Evolutionary conservation across 2,797 vertebrate genomes (phyloP), one percentile per base, ranked within the genome.

Genomic region (Rhynchotus rufescens): DNA sequence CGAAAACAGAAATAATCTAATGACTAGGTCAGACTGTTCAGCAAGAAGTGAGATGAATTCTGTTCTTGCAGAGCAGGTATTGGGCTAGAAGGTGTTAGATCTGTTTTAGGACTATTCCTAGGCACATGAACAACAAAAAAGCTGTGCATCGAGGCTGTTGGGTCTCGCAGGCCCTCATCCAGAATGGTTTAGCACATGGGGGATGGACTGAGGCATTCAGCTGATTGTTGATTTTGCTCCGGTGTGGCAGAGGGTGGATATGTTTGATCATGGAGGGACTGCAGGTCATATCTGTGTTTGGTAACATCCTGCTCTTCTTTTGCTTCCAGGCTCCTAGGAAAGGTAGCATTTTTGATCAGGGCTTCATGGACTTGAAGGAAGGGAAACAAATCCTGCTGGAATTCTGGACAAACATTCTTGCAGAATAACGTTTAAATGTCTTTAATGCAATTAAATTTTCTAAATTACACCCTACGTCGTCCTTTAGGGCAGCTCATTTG

Each of bases 1-100:
- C 79, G 74, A 79, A 78, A 88, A 78, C 74, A 90, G 66, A 94
- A 92, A 92, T 89, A 90, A 81, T 36, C 56, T 84, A 20, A 21
- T 71, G 80, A 93, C 67, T 79, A 54, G 60, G 84, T 90, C 40
- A 72, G 60, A 45, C 87, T 79, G 77, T 57, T 84, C 22, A 56
- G 64, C 67, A 62, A 73, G 79, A 89, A 79, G 84, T 67, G 67
- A 87, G 82, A 59, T 73, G 28, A 85, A 85, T 49, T 67, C 49
- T 61, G 5, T 78, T 82, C 61, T 83, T 2, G 0, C 45, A 62
- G 47, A 68, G 74, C 17, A 32, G 4, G 4, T 79, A 44, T 59
- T 76, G 80, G 16, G 49, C 30, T 61, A 52, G 60, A 49, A 44
- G 44, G 57, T 67, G 38, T 60, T 93, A 85, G 3, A 1, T 72